Percentiles rank a stretch among this genome's conserved stretches.
phyloP scores from a whole-genome alignment of 1,140 invertebrate species.

The Bombus balteatus region DNA sequence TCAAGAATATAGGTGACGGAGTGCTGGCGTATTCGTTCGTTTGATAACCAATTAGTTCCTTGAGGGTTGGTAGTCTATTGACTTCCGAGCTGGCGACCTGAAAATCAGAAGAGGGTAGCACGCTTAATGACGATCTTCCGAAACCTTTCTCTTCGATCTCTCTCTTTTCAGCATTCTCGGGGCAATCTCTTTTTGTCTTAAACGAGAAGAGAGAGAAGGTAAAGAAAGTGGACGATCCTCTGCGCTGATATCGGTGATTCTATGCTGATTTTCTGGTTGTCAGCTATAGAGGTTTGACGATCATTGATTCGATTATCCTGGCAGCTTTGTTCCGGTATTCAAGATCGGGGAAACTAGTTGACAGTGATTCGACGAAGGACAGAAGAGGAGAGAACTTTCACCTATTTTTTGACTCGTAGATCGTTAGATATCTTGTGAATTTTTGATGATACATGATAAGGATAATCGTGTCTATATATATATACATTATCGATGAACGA shows the following conservation, averaged over 20 bases:
- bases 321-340: background rate
- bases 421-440: background rate
- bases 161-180: conserved; percentile 45
- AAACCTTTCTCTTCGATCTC: conserved; percentile 23
- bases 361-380: background rate
- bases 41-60: conserved; percentile 71
- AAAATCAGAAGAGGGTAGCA: conserved; percentile 77
- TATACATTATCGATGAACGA: conserved; percentile 32
- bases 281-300: background rate
- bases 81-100: conserved; percentile 75
- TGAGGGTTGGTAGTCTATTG: conserved; percentile 73
- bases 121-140: conserved; percentile 60
- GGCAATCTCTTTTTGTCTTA: conserved; percentile 19
- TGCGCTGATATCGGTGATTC: too few species aligned
- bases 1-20: conserved; percentile 46
- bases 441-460: conserved; percentile 16
- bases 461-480: conserved; percentile 22
- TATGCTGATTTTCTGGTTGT: background rate
- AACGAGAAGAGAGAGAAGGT: conserved; percentile 39
- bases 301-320: background rate
- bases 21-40: conserved; percentile 21
- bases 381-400: background rate
- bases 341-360: background rate
- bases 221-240: conserved; percentile 8
- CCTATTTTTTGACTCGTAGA: background rate